Conservation (phyloP, 2,113 vertebrate species). For the Propithecus coquereli region DNA sequence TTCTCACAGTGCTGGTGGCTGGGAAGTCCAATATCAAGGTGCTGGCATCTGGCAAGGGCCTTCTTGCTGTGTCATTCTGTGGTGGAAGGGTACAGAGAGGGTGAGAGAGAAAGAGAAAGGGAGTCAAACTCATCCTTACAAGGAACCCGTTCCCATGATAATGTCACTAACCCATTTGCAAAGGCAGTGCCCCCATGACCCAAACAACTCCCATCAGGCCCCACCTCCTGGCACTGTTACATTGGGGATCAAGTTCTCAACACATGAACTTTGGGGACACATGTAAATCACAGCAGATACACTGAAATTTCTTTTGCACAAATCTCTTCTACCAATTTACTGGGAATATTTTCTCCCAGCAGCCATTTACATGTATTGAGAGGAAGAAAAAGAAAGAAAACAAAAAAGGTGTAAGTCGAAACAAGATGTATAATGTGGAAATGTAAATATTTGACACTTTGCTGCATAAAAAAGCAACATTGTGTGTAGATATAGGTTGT, state of each 20-base stretch:
- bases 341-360: background rate
- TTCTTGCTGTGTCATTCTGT: background rate
- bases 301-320: background rate
- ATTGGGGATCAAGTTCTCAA: background rate
- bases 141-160: background rate
- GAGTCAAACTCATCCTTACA: background rate
- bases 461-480: background rate
- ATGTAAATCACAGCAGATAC: background rate
- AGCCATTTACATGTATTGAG: background rate
- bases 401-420: background rate
- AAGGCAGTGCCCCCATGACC: background rate
- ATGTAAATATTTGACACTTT: background rate
- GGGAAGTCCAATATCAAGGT: background rate
- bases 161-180: background rate
- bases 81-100: background rate
- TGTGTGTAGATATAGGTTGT: background rate
- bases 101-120: background rate
- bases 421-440: background rate
- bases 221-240: background rate
- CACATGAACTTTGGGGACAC: background rate
- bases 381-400: background rate
- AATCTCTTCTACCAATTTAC: background rate
- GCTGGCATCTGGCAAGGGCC: background rate
- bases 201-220: background rate
- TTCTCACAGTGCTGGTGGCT: background rate